Percentiles rank a stretch among this genome's conserved stretches.
phyloP scores from a whole-genome alignment of 1,140 invertebrate species.

The Brachionus rubens region DNA sequence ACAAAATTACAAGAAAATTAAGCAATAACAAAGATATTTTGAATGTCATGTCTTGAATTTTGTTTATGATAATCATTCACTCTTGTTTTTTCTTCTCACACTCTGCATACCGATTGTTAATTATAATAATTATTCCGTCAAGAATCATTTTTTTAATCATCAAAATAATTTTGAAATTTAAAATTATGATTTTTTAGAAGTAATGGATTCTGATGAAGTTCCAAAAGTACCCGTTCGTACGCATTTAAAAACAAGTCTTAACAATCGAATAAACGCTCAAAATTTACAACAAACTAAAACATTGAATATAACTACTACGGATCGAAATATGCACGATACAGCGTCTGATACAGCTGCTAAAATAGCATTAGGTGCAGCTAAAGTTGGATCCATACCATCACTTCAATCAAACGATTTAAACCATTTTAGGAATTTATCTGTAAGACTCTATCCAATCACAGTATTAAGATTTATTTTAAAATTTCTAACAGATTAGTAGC shows the following conservation, averaged over 20 bases:
- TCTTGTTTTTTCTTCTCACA: too few species aligned
- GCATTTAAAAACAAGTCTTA: slow-evolving; percentile 19
- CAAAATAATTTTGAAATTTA: too few species aligned
- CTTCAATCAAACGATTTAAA: neutral
- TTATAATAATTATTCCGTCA: too few species aligned
- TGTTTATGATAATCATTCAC: too few species aligned
- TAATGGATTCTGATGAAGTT: neutral
- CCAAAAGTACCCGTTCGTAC: slow-evolving; percentile 10
- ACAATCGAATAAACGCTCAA: slow-evolving; percentile 14
- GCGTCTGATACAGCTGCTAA: neutral
- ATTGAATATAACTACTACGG: neutral
- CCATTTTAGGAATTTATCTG: slow-evolving; percentile 34
- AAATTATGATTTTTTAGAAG: neutral
- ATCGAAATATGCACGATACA: neutral
- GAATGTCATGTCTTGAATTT: too few species aligned
- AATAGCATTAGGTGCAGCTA: neutral
- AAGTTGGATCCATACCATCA: slow-evolving; percentile 26
- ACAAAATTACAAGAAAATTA: too few species aligned
- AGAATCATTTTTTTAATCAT: too few species aligned
- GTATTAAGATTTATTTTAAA: too few species aligned
- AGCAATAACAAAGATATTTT: too few species aligned
- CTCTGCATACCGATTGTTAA: too few species aligned
- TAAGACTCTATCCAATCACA: too few species aligned
- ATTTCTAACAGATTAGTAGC: slow-evolving; percentile 19
- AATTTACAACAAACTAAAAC: slow-evolving; percentile 10